These are phyloP conservation scores for Halocynthia aurantium DNA, from an alignment of 23 tunicate species.

Conservation along the genomic window DNA sequence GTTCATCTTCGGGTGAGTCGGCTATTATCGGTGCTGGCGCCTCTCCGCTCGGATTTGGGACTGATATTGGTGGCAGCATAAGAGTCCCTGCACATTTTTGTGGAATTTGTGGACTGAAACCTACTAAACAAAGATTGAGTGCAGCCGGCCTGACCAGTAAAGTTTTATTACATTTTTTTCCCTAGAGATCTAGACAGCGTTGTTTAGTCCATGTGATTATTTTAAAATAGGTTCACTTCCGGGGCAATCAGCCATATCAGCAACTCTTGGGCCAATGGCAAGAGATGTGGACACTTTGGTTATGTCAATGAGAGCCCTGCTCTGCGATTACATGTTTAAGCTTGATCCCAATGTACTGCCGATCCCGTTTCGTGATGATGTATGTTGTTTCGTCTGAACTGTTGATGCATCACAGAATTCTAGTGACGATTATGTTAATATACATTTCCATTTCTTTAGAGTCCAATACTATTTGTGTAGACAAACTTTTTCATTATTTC, in stretches of 20 bases:
- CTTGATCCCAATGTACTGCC: slow-evolving; percentile 3
- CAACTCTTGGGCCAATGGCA: slow-evolving; percentile 22
- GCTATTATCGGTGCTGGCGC: slow-evolving; percentile 65
- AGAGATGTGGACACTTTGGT: slow-evolving; percentile 23
- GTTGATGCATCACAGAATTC: no score
- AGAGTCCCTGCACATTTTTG: slow-evolving; percentile 71
- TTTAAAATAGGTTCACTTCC: slow-evolving; percentile 8
- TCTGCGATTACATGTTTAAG: slow-evolving; percentile 24
- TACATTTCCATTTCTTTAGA: no score
- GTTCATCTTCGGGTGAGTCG: slow-evolving; percentile 81
- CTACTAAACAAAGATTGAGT: slow-evolving; percentile 51
- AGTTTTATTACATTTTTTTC: not conserved
- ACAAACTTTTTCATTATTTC: no score
- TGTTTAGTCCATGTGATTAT: no score
- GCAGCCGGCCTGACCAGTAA: slow-evolving; percentile 29
- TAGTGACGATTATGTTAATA: no score
- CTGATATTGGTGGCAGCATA: slow-evolving; percentile 87
- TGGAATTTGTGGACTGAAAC: slow-evolving; percentile 80
- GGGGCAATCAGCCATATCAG: slow-evolving; percentile 15
- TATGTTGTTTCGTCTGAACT: not conserved
- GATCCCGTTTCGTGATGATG: slow-evolving; percentile 15
- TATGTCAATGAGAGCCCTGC: slow-evolving; percentile 27
- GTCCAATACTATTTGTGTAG: no score
- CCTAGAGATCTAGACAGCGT: not conserved
- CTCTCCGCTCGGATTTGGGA: slow-evolving; percentile 72